Percentiles rank a stretch among this genome's conserved stretches.
These are phyloP conservation scores for Drosophila antonietae DNA, from an alignment of 2,888 invertebrate species.

Conservation along the genomic window DNA sequence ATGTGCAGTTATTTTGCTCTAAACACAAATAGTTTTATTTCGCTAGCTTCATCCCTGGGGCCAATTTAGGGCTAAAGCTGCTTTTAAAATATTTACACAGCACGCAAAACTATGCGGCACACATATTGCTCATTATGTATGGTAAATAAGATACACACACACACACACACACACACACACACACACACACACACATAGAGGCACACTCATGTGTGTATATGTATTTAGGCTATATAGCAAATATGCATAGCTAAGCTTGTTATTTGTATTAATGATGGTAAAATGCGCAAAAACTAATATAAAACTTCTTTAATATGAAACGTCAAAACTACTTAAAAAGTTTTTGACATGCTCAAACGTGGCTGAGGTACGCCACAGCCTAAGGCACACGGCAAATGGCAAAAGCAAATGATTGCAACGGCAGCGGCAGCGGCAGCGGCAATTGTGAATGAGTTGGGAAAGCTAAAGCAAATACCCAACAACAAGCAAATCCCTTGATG, in stretches of 20 bases:
- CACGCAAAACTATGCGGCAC: conserved; percentile 55
- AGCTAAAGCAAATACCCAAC: conserved; percentile 76
- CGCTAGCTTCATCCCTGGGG: conserved; percentile 47
- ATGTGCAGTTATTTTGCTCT: conserved; percentile 3
- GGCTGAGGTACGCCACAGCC: conserved; percentile 39
- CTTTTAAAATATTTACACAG: conserved; percentile 73
- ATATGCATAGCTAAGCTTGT: conserved; percentile 64
- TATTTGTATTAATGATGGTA: conserved; percentile 76
- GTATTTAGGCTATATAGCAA: conserved; percentile 41
- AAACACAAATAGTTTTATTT: conserved; percentile 53
- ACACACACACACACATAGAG: conserved; percentile 7
- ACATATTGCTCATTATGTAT: conserved; percentile 69
- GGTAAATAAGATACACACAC: conserved; percentile 55
- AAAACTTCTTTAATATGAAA: conserved; percentile 77
- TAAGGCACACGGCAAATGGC: conserved; percentile 35
- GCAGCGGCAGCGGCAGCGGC: conserved; percentile 4
- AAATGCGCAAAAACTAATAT: conserved; percentile 79
- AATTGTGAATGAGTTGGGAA: conserved; percentile 25
- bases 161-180: not conserved
- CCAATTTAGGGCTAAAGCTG: conserved; percentile 60
- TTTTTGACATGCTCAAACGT: conserved; percentile 69
- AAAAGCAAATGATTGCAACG: conserved; percentile 2
- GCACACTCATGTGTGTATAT: conserved; percentile 1
- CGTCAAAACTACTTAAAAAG: conserved; percentile 77
- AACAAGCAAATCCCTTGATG: conserved; percentile 81